Percentiles rank a stretch among this genome's conserved stretches.
These are phyloP conservation scores for Coregonus sp. DNA, from an alignment of 2,797 vertebrate genomes.

Conservation along the genomic window DNA sequence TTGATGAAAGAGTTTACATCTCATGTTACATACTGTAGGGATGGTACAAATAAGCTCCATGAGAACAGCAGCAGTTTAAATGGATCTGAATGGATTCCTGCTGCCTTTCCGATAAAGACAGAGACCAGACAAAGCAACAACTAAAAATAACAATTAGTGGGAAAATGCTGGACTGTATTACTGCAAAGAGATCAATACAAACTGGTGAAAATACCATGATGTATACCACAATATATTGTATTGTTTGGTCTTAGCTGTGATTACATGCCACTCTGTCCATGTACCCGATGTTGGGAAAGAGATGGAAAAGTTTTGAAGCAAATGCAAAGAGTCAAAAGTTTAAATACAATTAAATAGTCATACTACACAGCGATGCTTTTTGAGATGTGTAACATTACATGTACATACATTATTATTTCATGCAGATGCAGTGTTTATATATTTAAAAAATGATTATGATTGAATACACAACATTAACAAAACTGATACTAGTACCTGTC, in stretches of 20 bases:
- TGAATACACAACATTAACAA: not conserved
- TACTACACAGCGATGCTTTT: not conserved
- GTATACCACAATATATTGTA: not conserved
- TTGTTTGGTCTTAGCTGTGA: not conserved
- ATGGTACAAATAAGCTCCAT: not conserved
- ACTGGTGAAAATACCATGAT: not conserved
- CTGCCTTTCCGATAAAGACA: not conserved
- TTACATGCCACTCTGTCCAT: not conserved
- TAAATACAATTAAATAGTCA: not conserved
- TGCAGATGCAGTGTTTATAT: not conserved
- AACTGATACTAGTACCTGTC: not conserved
- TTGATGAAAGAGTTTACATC: not conserved
- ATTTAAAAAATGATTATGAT: not conserved
- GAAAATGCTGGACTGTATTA: not conserved
- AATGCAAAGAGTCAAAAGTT: not conserved
- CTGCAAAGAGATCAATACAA: slow-evolving; percentile 1
- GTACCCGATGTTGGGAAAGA: not conserved
- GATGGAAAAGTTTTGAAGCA: not conserved
- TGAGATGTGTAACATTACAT: not conserved
- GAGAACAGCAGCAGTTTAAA: not conserved
- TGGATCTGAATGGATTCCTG: not conserved
- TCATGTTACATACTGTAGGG: not conserved
- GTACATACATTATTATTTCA: not conserved
- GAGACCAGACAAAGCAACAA: not conserved
- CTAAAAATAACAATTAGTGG: not conserved